phyloP scores from a whole-genome alignment of 2,797 vertebrate species.

The Holocentrus rufus region DNA sequence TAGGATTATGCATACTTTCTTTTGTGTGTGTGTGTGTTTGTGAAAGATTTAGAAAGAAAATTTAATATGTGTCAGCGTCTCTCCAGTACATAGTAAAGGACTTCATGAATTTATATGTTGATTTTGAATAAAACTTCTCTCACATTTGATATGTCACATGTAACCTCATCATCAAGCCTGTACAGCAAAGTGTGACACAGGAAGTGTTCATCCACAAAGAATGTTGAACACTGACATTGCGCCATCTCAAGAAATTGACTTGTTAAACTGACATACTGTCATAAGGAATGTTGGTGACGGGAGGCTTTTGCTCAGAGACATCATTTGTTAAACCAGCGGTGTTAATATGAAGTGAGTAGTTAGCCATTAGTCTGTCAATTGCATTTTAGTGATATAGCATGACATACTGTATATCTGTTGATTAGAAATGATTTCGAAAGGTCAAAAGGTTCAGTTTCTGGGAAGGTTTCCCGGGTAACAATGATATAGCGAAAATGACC shows the following conservation, averaged over 20 bases:
- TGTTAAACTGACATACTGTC: constrained; percentile 68
- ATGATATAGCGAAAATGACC: background rate
- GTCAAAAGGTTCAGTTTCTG: constrained; percentile 31
- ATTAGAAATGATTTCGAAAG: constrained; percentile 33
- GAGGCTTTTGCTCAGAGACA: constrained; percentile 48
- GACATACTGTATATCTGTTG: constrained; percentile 19
- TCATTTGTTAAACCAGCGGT: constrained; percentile 54
- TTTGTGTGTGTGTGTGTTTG: constrained; percentile 26
- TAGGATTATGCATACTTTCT: constrained; percentile 38
- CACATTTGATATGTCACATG: constrained; percentile 16
- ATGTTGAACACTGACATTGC: constrained; percentile 43
- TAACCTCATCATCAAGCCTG: constrained; percentile 26
- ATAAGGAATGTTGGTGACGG: constrained; percentile 61
- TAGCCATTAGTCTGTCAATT: constrained; percentile 51
- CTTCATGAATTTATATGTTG: too few species aligned
- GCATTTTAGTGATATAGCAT: constrained; percentile 40
- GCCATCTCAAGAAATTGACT: constrained; percentile 57
- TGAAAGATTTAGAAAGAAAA: background rate
- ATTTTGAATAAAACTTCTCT: background rate
- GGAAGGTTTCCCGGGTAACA: constrained; percentile 16
- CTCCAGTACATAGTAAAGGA: too few species aligned
- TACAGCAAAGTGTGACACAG: constrained; percentile 45
- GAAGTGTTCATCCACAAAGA: constrained; percentile 50
- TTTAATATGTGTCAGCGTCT: too few species aligned
- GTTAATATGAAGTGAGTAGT: constrained; percentile 64